Evolutionary conservation across 64 coral and sea anemone genomes (phyloP).

Genomic region (Actinia tenebrosa): DNA sequence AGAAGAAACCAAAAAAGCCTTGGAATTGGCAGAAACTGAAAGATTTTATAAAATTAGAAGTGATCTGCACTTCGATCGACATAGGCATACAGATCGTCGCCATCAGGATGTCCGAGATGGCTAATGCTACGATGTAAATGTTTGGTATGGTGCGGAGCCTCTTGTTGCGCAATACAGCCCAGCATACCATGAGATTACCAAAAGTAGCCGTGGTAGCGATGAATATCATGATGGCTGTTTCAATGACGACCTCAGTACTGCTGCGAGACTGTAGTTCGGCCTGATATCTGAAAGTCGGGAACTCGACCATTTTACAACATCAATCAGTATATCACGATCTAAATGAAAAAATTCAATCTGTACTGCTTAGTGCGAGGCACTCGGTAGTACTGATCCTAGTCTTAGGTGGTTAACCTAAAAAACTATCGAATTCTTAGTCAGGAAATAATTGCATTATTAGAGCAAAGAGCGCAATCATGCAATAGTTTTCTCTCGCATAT

Average conservation of each 20-base stretch:
- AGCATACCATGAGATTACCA: constrained; percentile 64
- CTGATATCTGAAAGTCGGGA: not conserved
- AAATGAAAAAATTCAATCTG: no score
- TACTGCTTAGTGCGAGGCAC: no score
- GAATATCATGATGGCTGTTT: constrained; percentile 30
- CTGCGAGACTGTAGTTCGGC: not conserved
- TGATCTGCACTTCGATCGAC: constrained; percentile 36
- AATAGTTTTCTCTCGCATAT: no score
- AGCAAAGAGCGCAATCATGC: no score
- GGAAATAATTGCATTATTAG: no score
- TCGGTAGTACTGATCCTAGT: no score
- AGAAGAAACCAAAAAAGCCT: constrained; percentile 56
- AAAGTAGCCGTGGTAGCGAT: constrained; percentile 39
- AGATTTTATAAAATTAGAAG: constrained; percentile 10
- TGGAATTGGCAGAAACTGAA: constrained; percentile 54
- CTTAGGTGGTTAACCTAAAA: no score
- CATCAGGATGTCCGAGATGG: constrained; percentile 61
- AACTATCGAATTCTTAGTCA: no score
- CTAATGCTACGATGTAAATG: constrained; percentile 46
- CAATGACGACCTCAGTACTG: constrained; percentile 2
- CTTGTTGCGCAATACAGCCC: constrained; percentile 51
- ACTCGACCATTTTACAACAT: not conserved
- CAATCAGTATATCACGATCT: not conserved
- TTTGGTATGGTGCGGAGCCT: constrained; percentile 54
- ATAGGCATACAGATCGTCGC: constrained; percentile 44